Conservation (phyloP, 2,113 vertebrate species). For the Perca schrenkii region DNA sequence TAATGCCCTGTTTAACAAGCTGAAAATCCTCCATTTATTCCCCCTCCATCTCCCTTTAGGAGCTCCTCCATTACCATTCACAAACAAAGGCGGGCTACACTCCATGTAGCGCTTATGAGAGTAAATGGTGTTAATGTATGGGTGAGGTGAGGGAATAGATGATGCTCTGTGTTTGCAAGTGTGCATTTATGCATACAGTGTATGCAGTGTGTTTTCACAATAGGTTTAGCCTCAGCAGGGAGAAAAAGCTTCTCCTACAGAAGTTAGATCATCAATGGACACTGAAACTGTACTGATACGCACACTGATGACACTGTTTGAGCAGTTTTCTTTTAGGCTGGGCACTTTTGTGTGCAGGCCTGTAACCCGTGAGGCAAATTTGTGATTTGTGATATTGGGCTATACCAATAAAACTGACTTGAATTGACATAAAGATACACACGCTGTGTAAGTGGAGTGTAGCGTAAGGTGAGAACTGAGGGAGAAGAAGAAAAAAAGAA, state of each 20-base stretch:
- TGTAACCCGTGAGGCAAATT: background rate
- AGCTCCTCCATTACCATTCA: constrained; percentile 70
- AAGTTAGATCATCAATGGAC: background rate
- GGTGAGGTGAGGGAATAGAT: constrained; percentile 25
- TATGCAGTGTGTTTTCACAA: constrained; percentile 6
- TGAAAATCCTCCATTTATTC: constrained; percentile 83
- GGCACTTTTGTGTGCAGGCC: background rate
- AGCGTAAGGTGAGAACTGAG: background rate
- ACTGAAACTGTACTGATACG: background rate
- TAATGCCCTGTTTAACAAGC: constrained; percentile 84
- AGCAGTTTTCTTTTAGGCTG: background rate
- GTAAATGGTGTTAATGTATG: constrained; percentile 48
- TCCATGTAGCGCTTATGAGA: constrained; percentile 18
- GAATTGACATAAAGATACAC: background rate
- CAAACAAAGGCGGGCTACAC: constrained; percentile 67
- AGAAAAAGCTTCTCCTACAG: background rate
- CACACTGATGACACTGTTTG: background rate
- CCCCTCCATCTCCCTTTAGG: constrained; percentile 69
- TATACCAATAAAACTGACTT: background rate
- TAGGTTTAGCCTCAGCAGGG: constrained; percentile 13
- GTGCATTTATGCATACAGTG: background rate
- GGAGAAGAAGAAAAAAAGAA: background rate
- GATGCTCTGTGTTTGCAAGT: constrained; percentile 1
- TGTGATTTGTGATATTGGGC: background rate
- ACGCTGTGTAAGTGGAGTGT: background rate